A percentile compares a stretch with the other conserved stretches of the same genome.
Conservation (phyloP, 2,797 vertebrate genomes). For the Uromys caudimaculatus region DNA sequence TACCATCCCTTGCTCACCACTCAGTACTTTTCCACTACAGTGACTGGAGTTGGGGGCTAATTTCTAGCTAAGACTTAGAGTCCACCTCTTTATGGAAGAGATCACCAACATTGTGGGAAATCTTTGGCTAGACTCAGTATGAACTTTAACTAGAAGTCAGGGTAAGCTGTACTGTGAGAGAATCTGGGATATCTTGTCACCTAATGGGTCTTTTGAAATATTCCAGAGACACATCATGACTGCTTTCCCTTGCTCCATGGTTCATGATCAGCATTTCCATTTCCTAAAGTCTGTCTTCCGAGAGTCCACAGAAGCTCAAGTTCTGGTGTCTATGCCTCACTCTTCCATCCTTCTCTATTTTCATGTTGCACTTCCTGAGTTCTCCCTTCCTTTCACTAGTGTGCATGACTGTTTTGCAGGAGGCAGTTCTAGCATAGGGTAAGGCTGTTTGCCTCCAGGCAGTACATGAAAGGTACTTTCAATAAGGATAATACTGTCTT, state of each 20-base stretch:
- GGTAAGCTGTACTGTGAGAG: neutral
- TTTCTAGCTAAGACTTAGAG: constrained; percentile 10
- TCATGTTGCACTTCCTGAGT: neutral
- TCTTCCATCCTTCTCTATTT: neutral
- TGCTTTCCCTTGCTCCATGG: neutral
- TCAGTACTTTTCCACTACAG: neutral
- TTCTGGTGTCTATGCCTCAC: neutral
- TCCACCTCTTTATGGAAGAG: neutral
- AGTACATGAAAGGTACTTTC: neutral
- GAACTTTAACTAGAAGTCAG: neutral
- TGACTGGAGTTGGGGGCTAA: neutral
- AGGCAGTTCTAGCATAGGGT: no score
- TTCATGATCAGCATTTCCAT: neutral
- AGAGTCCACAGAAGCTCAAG: neutral
- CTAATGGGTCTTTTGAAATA: neutral
- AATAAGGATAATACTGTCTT: neutral
- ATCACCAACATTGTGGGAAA: neutral
- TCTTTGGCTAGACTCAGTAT: neutral
- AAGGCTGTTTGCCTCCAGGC: neutral
- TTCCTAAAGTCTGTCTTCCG: neutral
- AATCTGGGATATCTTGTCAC: neutral
- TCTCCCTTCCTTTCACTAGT: neutral
- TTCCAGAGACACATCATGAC: neutral
- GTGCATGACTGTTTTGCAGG: neutral
- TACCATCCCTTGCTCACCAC: neutral